Percentiles rank a stretch among this genome's conserved stretches.
Conservation (phyloP, 1,140 invertebrate species). For the Aphis craccivora region DNA sequence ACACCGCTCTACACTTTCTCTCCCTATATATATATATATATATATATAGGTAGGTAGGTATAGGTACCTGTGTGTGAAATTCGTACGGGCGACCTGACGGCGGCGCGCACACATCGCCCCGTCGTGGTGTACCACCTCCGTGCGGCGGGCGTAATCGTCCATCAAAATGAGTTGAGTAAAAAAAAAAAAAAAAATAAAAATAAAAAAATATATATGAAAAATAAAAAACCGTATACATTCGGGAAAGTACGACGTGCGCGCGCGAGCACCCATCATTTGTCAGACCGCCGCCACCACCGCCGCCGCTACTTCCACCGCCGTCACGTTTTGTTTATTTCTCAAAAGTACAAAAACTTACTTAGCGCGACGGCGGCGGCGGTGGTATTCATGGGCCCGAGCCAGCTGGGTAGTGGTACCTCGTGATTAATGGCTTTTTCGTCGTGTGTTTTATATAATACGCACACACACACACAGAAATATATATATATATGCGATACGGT, state of each 20-base stretch:
- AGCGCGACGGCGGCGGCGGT: constrained; percentile 15
- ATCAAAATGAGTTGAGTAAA: constrained; percentile 32
- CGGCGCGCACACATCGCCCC: not conserved
- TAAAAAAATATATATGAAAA: constrained; percentile 27
- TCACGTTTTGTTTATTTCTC: constrained; percentile 57
- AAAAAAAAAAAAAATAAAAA: not conserved
- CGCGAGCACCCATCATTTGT: constrained; percentile 44
- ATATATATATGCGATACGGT: not conserved
- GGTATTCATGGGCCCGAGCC: constrained; percentile 42
- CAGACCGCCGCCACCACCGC: not conserved
- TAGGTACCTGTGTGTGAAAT: not conserved
- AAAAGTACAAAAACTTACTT: constrained; percentile 57
- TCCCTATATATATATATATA: not conserved
- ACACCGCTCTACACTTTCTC: not conserved
- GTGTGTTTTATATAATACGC: not conserved
- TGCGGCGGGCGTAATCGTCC: constrained; percentile 49
- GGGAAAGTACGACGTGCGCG: constrained; percentile 14
- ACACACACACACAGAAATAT: not conserved
- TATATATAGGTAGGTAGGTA: not conserved
- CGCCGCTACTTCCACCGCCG: not conserved
- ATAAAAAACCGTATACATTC: constrained; percentile 16
- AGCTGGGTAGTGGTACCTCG: constrained; percentile 52
- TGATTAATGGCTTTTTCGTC: constrained; percentile 53
- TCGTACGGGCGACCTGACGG: not conserved
- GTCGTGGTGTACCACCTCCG: not conserved